These are phyloP conservation scores for Antrozous pallidus DNA, from an alignment of 2,797 vertebrate genomes.

Conservation along the genomic window DNA sequence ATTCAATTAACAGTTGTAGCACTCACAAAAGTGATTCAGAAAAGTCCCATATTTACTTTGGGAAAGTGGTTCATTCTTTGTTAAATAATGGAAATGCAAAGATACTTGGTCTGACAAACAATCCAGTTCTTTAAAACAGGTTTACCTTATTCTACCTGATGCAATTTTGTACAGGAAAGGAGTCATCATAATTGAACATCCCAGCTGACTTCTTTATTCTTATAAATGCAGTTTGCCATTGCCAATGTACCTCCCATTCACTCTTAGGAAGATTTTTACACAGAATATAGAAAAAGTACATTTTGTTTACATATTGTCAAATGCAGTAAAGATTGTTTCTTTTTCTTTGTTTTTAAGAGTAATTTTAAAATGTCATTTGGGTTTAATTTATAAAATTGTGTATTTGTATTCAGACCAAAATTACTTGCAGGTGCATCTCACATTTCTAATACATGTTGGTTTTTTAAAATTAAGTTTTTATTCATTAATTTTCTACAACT, in stretches of 20 bases:
- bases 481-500: constrained; percentile 28
- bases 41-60: background rate
- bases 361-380: background rate
- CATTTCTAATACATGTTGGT: background rate
- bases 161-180: background rate
- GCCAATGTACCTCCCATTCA: background rate
- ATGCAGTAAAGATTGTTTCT: background rate
- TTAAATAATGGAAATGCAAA: background rate
- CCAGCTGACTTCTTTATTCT: background rate
- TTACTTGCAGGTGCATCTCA: background rate
- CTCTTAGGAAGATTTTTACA: background rate
- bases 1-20: background rate
- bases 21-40: background rate
- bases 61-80: background rate
- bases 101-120: background rate
- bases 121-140: background rate
- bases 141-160: background rate
- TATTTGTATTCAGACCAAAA: constrained; percentile 13
- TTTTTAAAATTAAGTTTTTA: constrained; percentile 16
- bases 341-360: background rate
- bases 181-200: background rate
- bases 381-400: constrained; percentile 13
- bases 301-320: background rate
- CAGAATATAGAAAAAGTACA: background rate
- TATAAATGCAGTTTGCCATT: background rate